Conservation (phyloP, 2,113 vertebrate genomes). For the Phalacrocorax aristotelis region DNA sequence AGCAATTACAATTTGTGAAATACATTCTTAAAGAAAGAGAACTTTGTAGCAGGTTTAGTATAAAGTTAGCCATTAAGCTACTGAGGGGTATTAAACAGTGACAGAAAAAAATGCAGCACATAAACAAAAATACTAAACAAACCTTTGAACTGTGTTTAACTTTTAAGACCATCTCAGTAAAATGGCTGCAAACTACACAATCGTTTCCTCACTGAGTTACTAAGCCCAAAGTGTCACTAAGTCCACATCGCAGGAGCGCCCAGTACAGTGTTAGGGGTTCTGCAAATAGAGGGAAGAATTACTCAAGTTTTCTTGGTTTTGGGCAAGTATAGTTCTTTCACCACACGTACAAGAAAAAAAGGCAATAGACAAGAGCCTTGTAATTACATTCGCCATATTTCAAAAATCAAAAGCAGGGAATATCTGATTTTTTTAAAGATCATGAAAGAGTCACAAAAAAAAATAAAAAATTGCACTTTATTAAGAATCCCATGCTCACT, state of each 20-base stretch:
- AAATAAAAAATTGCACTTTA: neutral
- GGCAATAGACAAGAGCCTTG: neutral
- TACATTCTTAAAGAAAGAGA: neutral
- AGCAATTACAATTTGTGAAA: neutral
- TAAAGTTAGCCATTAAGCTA: neutral
- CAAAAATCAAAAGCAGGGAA: slow-evolving; percentile 9
- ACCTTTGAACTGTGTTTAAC: neutral
- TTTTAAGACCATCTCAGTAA: neutral
- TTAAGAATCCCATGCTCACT: neutral
- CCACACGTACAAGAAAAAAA: neutral
- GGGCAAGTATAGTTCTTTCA: neutral
- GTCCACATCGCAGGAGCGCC: neutral
- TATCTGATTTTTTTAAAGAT: slow-evolving; percentile 27
- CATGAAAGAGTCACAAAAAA: slow-evolving; percentile 13
- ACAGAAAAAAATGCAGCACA: neutral
- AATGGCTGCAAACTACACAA: neutral
- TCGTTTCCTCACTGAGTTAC: neutral
- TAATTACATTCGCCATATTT: neutral
- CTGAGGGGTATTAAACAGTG: neutral
- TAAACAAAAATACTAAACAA: neutral
- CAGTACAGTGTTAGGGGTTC: neutral
- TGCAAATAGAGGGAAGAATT: neutral
- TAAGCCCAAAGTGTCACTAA: neutral
- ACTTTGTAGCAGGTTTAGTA: neutral
- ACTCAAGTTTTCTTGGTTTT: neutral